Percentiles rank a stretch among this genome's conserved stretches.
Evolutionary conservation across 2,797 vertebrate species (phyloP).

Genomic region (Phoebastria nigripes): DNA sequence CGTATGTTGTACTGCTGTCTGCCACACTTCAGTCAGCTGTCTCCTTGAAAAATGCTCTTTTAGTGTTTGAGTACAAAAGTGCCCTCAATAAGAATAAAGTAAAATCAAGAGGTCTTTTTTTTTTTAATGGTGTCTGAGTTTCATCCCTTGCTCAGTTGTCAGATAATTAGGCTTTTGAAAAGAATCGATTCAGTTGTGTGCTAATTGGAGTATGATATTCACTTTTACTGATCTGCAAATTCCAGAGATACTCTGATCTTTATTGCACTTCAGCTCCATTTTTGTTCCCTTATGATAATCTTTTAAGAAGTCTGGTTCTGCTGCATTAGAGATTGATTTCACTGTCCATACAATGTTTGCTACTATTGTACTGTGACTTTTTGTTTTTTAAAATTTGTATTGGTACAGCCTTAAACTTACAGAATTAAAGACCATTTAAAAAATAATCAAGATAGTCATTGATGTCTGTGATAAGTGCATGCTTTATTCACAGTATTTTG

Average conservation of each 20-base stretch:
- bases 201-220: slow-evolving; percentile 3
- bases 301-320: slow-evolving; percentile 59
- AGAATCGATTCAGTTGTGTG: neutral
- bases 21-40: neutral
- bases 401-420: slow-evolving; percentile 59
- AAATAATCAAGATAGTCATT: slow-evolving; percentile 39
- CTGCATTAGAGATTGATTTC: slow-evolving; percentile 44
- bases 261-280: slow-evolving; percentile 23
- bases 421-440: slow-evolving; percentile 48
- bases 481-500: slow-evolving; percentile 64
- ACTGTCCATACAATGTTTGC: slow-evolving; percentile 44
- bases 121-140: neutral
- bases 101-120: neutral
- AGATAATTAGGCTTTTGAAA: slow-evolving; percentile 1
- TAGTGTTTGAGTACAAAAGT: slow-evolving; percentile 9
- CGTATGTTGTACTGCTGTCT: neutral
- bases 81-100: neutral
- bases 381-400: slow-evolving; percentile 17
- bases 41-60: slow-evolving; percentile 13
- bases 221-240: slow-evolving; percentile 33
- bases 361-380: slow-evolving; percentile 46
- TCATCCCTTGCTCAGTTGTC: neutral
- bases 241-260: slow-evolving; percentile 1
- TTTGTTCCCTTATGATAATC: slow-evolving; percentile 39
- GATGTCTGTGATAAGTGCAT: slow-evolving; percentile 60